Base-by-base conservation (phyloP, 53 echinoderm and acorn worm genomes). In the Holothuria leucospilota region DNA sequence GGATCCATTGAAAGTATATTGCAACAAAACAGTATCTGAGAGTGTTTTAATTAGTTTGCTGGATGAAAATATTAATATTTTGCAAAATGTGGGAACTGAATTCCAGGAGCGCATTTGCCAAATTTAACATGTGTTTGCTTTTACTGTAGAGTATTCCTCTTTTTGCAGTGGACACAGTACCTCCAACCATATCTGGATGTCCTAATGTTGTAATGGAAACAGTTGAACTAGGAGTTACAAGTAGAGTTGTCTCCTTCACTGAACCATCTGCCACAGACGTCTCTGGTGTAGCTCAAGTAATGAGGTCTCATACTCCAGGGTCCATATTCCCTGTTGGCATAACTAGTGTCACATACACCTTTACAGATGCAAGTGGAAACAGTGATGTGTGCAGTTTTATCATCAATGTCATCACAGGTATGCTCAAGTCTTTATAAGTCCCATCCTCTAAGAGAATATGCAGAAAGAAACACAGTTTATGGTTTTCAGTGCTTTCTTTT, bases 201-300 rank as follows among this genome's bases (percentile, higher is more conserved):
- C 96, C 93, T 23, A 51, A 65, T 39, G 82, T 88, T 40, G 52
- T 93, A 20, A 90, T 63, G 29, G 87, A 85, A 82, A 86, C 89
- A 13, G 86, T 88, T 29, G 88, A 88, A 20, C 72, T 88, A 13
- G 96, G 96, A 13, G 28, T 62, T 24, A 39, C 78, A 8, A 12
- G 29, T 1, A 88, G 64, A 20, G 29, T 63, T 2, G 91, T 85
- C 39, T 52, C 53, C 25, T 96, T 93, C 91, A 56, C 86, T 24
- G 68, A 41, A 24, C 93, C 96, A 2, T 92, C 88, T 28, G 96
- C 96, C 20, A 85, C 77, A 16, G 96, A 94, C 51, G 67, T 91
- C 73, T 95, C 95, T 51, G 93, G 93, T 62, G 30, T 52, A 5
- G 89, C 53, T 23, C 81, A 62, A 16, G 72, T 63, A 21, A 69